These are phyloP conservation scores for Sorex araneus DNA, from an alignment of 2,113 vertebrate genomes.

Conservation along the genomic window DNA sequence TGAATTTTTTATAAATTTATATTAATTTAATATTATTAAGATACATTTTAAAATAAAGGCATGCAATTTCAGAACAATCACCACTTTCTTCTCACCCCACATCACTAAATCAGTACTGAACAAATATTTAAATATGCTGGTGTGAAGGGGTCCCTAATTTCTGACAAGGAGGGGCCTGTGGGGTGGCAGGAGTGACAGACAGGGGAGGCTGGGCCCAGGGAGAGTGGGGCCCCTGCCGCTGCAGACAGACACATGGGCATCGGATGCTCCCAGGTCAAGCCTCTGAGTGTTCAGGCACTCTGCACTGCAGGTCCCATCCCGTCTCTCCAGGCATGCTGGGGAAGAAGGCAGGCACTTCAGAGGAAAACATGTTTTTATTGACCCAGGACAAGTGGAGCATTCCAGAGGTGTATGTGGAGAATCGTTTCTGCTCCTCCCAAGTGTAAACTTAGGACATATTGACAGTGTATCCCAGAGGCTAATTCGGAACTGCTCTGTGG, in stretches of 20 bases:
- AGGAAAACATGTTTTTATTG: not conserved
- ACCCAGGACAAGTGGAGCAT: not conserved
- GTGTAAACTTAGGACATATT: slow-evolving; percentile 86
- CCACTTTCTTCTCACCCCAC: not conserved
- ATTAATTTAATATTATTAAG: not conserved
- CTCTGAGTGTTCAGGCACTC: fast-evolving
- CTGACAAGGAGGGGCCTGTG: fast-evolving
- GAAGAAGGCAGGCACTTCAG: not conserved
- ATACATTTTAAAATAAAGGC: not conserved
- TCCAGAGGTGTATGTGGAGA: not conserved
- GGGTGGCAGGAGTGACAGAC: not conserved
- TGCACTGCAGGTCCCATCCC: not conserved
- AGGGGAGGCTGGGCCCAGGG: fast-evolving
- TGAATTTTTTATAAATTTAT: not conserved
- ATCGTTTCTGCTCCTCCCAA: not conserved
- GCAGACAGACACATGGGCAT: not conserved
- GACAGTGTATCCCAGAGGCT: too few relatives aligned
- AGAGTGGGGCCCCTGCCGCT: not conserved
- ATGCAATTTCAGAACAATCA: not conserved
- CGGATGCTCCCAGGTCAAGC: not conserved
- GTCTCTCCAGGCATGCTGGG: not conserved
- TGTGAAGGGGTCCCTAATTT: not conserved
- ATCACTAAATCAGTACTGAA: not conserved
- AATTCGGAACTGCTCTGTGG: too few relatives aligned
- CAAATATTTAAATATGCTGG: not conserved